Percentiles rank a stretch among this genome's conserved stretches.
These are phyloP conservation scores for Chalcosyrphus nemorum DNA, from an alignment of 2,888 invertebrate species.

Conservation along the genomic window DNA sequence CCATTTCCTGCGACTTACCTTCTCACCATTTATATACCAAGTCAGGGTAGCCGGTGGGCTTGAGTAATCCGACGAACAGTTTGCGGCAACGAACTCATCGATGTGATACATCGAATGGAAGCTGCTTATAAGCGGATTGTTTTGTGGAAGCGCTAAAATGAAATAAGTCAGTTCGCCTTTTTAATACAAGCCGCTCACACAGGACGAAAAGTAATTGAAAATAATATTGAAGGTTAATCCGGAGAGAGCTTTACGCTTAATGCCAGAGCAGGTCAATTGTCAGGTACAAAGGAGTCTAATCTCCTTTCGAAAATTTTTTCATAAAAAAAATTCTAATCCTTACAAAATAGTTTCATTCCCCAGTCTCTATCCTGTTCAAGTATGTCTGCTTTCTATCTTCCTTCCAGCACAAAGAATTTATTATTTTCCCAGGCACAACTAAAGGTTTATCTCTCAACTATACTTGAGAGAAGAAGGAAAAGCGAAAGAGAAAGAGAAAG, in stretches of 20 bases:
- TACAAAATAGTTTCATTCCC: constrained; percentile 14
- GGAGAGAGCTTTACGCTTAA: background rate
- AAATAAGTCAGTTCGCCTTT: background rate
- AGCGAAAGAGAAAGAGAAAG: background rate
- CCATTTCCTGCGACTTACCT: constrained; percentile 76
- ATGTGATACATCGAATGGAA: constrained; percentile 80
- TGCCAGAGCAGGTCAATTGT: background rate
- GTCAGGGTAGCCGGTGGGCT: constrained; percentile 80
- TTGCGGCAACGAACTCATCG: constrained; percentile 81
- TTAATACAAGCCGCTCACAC: background rate
- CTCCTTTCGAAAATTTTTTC: background rate
- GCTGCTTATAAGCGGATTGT: constrained; percentile 81
- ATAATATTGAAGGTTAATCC: background rate
- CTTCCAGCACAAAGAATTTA: constrained; percentile 60
- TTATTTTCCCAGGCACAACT: constrained; percentile 37
- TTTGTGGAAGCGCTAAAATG: constrained; percentile 80
- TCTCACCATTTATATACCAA: constrained; percentile 82
- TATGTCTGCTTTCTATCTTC: constrained; percentile 14
- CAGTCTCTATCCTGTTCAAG: background rate
- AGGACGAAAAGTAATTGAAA: background rate
- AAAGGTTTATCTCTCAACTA: constrained; percentile 51
- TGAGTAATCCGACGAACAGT: constrained; percentile 82
- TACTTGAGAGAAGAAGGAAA: background rate
- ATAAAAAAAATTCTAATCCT: constrained; percentile 1
- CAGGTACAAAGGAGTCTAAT: constrained; percentile 6